These are phyloP conservation scores for Acanthurus tractus DNA, from an alignment of 2,797 vertebrate genomes.

Conservation along the genomic window DNA sequence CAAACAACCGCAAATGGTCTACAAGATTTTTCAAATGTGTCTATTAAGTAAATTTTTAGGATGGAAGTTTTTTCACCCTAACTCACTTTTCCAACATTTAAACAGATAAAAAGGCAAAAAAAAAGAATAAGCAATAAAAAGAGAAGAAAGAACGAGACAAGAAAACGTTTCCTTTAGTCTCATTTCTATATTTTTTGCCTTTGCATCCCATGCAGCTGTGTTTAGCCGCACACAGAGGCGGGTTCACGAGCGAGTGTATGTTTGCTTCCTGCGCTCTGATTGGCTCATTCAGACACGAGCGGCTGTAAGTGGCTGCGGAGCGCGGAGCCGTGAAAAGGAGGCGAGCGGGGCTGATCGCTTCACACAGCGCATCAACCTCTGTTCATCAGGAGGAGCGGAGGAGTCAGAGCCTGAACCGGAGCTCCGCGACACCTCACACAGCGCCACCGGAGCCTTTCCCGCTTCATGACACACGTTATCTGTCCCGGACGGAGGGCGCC, in stretches of 20 bases:
- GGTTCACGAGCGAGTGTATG: background rate
- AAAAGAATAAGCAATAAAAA: no score
- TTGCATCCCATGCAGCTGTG: no score
- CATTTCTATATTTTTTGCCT: no score
- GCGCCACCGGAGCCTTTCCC: background rate
- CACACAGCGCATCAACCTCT: slow-evolving; percentile 54
- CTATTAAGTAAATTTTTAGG: no score
- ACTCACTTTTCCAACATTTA: no score
- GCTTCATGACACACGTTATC: slow-evolving; percentile 6
- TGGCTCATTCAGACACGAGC: slow-evolving; percentile 61
- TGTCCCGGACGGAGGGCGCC: background rate
- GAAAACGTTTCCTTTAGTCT: no score
- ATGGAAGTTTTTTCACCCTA: no score
- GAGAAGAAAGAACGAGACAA: no score
- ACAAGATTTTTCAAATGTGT: no score
- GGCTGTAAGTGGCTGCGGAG: slow-evolving; percentile 46
- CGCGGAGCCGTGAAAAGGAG: slow-evolving; percentile 59
- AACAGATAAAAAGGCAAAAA: no score
- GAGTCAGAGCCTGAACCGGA: background rate
- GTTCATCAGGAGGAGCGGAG: background rate
- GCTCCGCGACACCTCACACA: background rate
- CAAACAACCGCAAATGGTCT: no score
- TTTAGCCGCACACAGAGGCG: no score
- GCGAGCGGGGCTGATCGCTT: slow-evolving; percentile 6
- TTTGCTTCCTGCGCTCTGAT: slow-evolving; percentile 63